These are phyloP conservation scores for Jacana jacana DNA, from an alignment of 2,113 vertebrate genomes.

Conservation along the genomic window DNA sequence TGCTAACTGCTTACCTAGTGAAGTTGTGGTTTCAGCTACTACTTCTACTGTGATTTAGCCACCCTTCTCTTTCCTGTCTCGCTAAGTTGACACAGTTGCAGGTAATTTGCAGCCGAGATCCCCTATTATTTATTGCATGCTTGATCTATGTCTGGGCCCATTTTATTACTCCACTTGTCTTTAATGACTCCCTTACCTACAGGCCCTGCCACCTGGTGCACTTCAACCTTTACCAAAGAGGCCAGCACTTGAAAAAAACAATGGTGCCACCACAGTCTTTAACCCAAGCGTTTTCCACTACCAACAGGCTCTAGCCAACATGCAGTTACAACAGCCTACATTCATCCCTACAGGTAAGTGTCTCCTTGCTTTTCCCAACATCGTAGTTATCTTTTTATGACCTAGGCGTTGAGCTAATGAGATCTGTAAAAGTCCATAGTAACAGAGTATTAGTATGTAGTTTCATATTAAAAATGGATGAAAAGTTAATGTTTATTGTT, in stretches of 20 bases:
- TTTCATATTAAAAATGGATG: neutral
- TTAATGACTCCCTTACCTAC: slow-evolving; percentile 75
- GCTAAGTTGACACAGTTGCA: neutral
- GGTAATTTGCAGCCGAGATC: slow-evolving; percentile 27
- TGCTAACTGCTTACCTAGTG: neutral
- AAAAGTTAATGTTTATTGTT: neutral
- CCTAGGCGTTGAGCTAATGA: neutral
- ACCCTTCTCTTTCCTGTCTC: neutral
- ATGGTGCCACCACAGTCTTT: slow-evolving; percentile 88
- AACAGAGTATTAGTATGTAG: neutral
- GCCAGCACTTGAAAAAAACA: slow-evolving; percentile 91
- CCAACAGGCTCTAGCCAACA: slow-evolving; percentile 95
- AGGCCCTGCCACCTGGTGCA: slow-evolving; percentile 81
- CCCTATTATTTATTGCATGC: slow-evolving; percentile 27
- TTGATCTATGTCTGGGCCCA: neutral
- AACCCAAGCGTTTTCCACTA: slow-evolving; percentile 96
- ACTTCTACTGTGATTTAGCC: neutral
- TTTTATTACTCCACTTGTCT: slow-evolving; percentile 25
- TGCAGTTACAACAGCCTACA: slow-evolving; percentile 92
- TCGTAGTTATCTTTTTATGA: neutral
- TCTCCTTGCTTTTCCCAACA: neutral
- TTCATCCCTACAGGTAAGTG: slow-evolving; percentile 92
- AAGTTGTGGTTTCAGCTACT: neutral
- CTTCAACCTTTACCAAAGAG: slow-evolving; percentile 94
- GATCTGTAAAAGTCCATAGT: neutral